phyloP scores from a whole-genome alignment of 2,797 vertebrate genomes.

The Toxotes lorentzi region DNA sequence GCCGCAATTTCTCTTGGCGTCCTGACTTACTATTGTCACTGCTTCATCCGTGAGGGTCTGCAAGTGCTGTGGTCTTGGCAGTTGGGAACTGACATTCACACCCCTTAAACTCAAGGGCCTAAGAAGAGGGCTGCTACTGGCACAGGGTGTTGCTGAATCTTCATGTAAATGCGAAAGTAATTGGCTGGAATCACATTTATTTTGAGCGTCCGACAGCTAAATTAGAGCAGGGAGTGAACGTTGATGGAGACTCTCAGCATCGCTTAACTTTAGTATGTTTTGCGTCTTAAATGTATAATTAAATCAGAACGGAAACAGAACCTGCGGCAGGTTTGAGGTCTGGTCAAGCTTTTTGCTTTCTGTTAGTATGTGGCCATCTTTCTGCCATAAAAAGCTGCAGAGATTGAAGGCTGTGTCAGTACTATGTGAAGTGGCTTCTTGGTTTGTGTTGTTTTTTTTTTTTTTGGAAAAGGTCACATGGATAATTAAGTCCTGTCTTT shows the following conservation, averaged over 20 bases:
- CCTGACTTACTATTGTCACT: slow-evolving; percentile 3
- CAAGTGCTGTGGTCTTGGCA: not conserved
- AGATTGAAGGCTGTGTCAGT: not conserved
- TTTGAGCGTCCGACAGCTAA: not conserved
- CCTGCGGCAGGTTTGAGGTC: not conserved
- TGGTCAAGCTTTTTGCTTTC: not conserved
- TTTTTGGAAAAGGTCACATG: not conserved
- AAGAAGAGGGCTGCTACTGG: not conserved
- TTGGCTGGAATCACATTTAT: not conserved
- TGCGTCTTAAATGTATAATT: not conserved
- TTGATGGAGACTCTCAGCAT: not conserved
- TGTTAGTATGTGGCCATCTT: too few species aligned
- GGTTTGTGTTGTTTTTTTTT: not conserved
- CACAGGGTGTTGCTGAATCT: not conserved
- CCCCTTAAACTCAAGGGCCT: not conserved
- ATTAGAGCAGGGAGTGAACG: not conserved
- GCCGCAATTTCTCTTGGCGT: slow-evolving; percentile 33
- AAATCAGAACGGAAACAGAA: not conserved
- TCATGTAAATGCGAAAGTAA: not conserved
- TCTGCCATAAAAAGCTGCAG: too few species aligned
- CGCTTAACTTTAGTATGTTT: not conserved
- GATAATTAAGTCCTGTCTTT: not conserved
- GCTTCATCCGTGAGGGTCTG: slow-evolving; percentile 7
- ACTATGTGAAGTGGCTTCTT: not conserved
- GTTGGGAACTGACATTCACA: not conserved